Evolutionary conservation across 2,888 invertebrate genomes (phyloP).

Genomic region (Xanthorhoe designata): DNA sequence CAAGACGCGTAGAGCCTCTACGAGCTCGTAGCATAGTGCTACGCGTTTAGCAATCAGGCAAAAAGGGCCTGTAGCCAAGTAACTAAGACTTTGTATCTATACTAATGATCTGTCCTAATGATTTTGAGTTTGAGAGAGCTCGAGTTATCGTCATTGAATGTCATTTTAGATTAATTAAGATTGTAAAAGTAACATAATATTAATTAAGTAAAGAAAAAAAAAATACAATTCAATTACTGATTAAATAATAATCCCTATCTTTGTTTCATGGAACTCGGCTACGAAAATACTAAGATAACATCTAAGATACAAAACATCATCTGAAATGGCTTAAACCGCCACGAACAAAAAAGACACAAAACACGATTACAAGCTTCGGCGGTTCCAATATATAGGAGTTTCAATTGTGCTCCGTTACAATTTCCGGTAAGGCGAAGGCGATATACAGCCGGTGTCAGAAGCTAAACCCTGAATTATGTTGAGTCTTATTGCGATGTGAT

Average conservation of each 20-base stretch:
- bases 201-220: no score
- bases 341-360: slow-evolving; percentile 34
- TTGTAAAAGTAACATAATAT: no score
- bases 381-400: slow-evolving; percentile 36
- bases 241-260: no score
- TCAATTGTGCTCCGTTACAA: slow-evolving; percentile 40
- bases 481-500: slow-evolving; percentile 22
- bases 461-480: slow-evolving; percentile 17
- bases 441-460: slow-evolving; percentile 28
- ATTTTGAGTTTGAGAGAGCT: no score
- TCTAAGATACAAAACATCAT: slow-evolving; percentile 24
- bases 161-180: no score
- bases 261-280: not conserved
- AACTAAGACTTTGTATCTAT: no score
- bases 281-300: slow-evolving; percentile 8
- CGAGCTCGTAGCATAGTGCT: slow-evolving; percentile 1
- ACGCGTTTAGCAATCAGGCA: not conserved
- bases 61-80: no score
- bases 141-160: no score
- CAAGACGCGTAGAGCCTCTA: slow-evolving; percentile 1
- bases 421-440: slow-evolving; percentile 35
- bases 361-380: slow-evolving; percentile 39
- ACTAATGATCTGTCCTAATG: no score
- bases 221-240: no score
- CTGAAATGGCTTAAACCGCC: slow-evolving; percentile 29